Conservation (phyloP, 2,888 invertebrate genomes). For the Sinohyriopsis cumingii region DNA sequence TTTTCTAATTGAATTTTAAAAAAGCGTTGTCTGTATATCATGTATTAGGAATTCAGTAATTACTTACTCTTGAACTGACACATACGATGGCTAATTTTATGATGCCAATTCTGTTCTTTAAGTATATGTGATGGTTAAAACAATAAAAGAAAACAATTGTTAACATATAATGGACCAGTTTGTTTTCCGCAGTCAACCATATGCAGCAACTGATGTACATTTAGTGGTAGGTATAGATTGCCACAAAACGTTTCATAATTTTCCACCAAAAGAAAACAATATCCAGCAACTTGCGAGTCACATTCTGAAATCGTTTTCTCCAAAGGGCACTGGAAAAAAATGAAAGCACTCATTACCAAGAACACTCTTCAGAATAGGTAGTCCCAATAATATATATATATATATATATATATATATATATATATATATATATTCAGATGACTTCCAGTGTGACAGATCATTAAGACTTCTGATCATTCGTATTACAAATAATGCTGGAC, state of each 20-base stretch:
- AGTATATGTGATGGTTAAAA: no score
- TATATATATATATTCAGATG: slow-evolving; percentile 15
- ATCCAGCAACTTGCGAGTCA: slow-evolving; percentile 5
- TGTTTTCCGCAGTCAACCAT: slow-evolving; percentile 7
- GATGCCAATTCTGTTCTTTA: no score
- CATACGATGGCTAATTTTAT: no score
- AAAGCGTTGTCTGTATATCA: no score
- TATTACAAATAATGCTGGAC: slow-evolving; percentile 18
- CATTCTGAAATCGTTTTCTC: slow-evolving; percentile 1
- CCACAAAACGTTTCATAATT: slow-evolving; percentile 5
- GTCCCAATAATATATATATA: no score
- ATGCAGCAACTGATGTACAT: slow-evolving; percentile 14
- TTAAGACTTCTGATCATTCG: slow-evolving; percentile 11
- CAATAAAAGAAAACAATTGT: slow-evolving; percentile 7
- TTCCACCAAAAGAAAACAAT: slow-evolving; percentile 8
- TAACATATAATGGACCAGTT: slow-evolving; percentile 6
- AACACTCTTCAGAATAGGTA: slow-evolving; percentile 4
- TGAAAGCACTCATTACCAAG: slow-evolving; percentile 5
- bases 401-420: no score
- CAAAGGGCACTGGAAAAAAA: slow-evolving; percentile 9
- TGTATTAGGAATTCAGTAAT: no score
- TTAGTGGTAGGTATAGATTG: slow-evolving; percentile 2
- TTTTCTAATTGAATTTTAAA: no score
- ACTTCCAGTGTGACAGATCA: not conserved
- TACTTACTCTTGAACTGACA: no score